These are phyloP conservation scores for Psittacus erithacus DNA, from an alignment of 2,113 vertebrate genomes.

Conservation along the genomic window DNA sequence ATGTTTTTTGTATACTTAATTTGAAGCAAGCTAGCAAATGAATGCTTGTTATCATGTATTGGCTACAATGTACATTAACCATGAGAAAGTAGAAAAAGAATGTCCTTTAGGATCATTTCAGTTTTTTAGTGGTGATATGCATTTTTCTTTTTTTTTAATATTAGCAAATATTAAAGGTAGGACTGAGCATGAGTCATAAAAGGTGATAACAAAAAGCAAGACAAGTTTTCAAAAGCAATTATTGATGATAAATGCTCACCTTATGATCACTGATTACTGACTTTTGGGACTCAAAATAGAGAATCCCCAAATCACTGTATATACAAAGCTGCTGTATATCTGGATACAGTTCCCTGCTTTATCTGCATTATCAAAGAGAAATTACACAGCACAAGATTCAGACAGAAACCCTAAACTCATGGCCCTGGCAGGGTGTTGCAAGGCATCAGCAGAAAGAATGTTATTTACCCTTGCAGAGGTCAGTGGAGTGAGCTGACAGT, in stretches of 20 bases:
- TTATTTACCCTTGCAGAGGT: not conserved
- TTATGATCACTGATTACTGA: not conserved
- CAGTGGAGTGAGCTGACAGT: not conserved
- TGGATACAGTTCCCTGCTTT: not conserved
- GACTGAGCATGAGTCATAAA: not conserved
- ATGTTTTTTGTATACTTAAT: not conserved
- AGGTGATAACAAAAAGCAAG: not conserved
- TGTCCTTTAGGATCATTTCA: not conserved
- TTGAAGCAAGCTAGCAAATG: not conserved
- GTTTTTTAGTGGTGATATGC: not conserved
- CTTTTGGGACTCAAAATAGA: not conserved
- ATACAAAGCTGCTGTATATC: not conserved
- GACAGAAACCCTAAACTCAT: not conserved
- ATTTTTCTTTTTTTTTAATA: not conserved
- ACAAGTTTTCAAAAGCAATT: not conserved
- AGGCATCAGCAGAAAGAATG: not conserved
- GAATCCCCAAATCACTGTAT: not conserved
- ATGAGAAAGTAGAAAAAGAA: not conserved
- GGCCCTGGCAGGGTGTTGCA: not conserved
- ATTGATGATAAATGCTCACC: not conserved
- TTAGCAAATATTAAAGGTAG: not conserved
- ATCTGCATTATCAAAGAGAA: not conserved
- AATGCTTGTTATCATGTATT: not conserved
- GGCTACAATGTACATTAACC: not conserved
- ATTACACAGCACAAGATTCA: not conserved